Evolutionary conservation across 2,888 invertebrate species (phyloP), one percentile per base, ranked within the genome.

Genomic region (Chirona hameri): DNA sequence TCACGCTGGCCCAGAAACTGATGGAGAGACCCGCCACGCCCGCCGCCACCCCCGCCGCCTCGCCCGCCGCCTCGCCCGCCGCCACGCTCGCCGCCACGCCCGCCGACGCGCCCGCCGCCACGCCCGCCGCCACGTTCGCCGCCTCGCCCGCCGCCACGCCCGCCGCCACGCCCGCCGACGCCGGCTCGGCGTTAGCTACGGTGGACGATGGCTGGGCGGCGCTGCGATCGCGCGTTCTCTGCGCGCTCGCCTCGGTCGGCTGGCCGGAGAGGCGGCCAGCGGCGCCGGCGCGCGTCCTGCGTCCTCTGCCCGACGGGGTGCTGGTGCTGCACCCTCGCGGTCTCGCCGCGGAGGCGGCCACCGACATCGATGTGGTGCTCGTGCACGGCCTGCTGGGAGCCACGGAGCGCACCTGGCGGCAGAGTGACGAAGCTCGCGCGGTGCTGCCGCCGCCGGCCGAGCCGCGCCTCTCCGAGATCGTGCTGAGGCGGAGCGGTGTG

Each of bases 341-440:
- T 14, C 12, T 52, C 5, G 12, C 79, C 9, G 46, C 48, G n/a
- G 46, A 52, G 48, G n/a, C 10, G 0, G 14, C 14, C 14, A 48
- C 79, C 15, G 85, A 85, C 5, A 91, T 94, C 83, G 98, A 98
- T 88, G 92, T 96, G 12, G 91, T 98, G n/a, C 93, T 98, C 87
- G 92, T 98, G 12, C 98, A 98, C 88, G 98, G 98, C 0, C 89
- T 98, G 31, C 89, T 96, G 85, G 97, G 95, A n/a, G 96, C 97
- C 79, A 94, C 96, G 0, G 83, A 82, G 15, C 93, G 95, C 82
- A 97, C 98, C 0, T 98, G 98, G 98, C 90, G 98, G 79, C 96
- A 97, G 88, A 91, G 94, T 84, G 93, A 93, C 87, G 89, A 89
- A 84, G 89, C 89, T 82, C 87, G 86, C 31, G 21, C 65, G 46